Conservation (phyloP, 2,888 invertebrate species). For the Acanthosoma haemorrhoidale region DNA sequence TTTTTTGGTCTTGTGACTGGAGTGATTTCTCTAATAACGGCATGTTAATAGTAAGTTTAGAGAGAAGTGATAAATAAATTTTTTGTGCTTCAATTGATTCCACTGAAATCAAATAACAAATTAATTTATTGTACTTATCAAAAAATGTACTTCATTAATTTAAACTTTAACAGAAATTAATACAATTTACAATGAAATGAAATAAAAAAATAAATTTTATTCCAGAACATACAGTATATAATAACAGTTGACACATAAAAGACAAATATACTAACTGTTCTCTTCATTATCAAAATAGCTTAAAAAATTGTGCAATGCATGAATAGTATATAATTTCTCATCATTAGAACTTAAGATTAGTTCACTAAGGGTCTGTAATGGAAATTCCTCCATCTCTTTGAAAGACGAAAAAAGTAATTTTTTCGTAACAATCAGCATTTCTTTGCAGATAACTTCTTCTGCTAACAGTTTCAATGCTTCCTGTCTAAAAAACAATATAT, state of each 20-base stretch:
- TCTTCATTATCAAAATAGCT: neutral
- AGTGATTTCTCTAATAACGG: neutral
- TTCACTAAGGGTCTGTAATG: neutral
- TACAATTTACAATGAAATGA: no score
- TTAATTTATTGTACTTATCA: neutral
- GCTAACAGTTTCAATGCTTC: neutral
- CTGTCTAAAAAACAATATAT: neutral
- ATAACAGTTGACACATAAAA: no score
- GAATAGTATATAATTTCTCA: neutral
- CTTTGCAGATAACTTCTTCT: slow-evolving; percentile 1
- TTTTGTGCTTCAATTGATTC: neutral
- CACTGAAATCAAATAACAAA: neutral
- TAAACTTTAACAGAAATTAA: neutral
- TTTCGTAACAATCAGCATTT: neutral
- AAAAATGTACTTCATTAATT: neutral
- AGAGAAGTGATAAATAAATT: neutral
- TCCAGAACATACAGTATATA: neutral
- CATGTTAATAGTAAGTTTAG: slow-evolving; percentile 6
- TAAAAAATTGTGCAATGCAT: neutral
- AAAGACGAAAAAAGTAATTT: neutral
- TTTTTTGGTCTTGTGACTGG: neutral
- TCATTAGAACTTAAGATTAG: neutral
- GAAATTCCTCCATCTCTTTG: neutral
- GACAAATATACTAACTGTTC: neutral
- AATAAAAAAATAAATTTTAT: neutral